phyloP scores from a whole-genome alignment of 1,140 invertebrate species.

The Drosophila neocordata region DNA sequence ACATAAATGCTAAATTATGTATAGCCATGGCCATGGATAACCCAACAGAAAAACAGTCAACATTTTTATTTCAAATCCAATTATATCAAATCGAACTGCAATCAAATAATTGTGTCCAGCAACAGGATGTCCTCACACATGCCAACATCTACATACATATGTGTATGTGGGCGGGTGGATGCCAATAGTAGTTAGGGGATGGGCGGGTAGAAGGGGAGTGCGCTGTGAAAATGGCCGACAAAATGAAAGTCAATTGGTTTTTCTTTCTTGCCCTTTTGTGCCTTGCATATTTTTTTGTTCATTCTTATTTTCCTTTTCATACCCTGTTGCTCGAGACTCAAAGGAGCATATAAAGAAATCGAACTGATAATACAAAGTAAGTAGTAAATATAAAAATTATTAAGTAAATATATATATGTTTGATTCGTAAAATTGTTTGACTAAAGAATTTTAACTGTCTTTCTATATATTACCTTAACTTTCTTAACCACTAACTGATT shows the following conservation, averaged over 20 bases:
- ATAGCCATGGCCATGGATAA: slow-evolving; percentile 40
- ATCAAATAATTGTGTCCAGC: slow-evolving; percentile 78
- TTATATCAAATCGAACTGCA: slow-evolving; percentile 79
- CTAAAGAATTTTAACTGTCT: too few relatives aligned
- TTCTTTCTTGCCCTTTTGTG: slow-evolving; percentile 40
- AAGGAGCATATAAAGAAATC: background rate
- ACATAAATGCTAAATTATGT: slow-evolving; percentile 53
- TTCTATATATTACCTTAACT: too few relatives aligned
- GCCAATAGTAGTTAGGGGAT: too few relatives aligned
- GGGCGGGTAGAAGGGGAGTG: slow-evolving; percentile 6
- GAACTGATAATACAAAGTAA: too few relatives aligned
- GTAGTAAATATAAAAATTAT: too few relatives aligned
- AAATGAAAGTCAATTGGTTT: slow-evolving; percentile 80
- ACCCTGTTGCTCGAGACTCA: background rate
- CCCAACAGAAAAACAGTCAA: slow-evolving; percentile 45
- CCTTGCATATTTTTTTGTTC: slow-evolving; percentile 12
- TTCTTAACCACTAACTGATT: too few relatives aligned
- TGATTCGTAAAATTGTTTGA: too few relatives aligned
- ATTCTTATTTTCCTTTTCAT: background rate
- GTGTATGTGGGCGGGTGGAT: slow-evolving; percentile 7
- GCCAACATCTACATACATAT: background rate
- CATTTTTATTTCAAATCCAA: slow-evolving; percentile 82
- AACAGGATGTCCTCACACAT: slow-evolving; percentile 54
- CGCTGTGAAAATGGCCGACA: slow-evolving; percentile 73
- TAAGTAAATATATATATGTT: too few relatives aligned